These are phyloP conservation scores for Diarsia mendica DNA, from an alignment of 2,888 invertebrate species.

Conservation along the genomic window DNA sequence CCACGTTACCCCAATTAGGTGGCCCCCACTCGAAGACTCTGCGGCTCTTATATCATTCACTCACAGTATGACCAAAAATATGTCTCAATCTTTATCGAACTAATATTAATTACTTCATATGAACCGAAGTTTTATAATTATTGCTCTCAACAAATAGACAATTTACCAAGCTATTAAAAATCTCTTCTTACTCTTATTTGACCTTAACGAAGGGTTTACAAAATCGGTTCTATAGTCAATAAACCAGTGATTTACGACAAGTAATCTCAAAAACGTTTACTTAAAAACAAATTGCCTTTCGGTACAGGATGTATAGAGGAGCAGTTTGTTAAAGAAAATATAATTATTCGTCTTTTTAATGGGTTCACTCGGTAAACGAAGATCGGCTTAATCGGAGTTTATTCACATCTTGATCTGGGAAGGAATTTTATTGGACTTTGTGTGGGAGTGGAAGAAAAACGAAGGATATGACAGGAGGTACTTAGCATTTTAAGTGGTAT, in stretches of 20 bases:
- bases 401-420: constrained; percentile 20
- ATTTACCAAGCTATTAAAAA: constrained; percentile 62
- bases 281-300: constrained; percentile 68
- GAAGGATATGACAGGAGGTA: background rate
- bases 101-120: constrained; percentile 7
- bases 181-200: constrained; percentile 47
- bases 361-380: constrained; percentile 31
- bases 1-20: background rate
- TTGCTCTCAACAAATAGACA: constrained; percentile 51
- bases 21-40: background rate
- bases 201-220: constrained; percentile 68
- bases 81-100: background rate
- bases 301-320: constrained; percentile 52
- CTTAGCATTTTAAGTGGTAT: constrained; percentile 6
- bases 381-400: constrained; percentile 33
- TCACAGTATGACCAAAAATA: background rate
- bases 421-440: constrained; percentile 19
- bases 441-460: constrained; percentile 10
- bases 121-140: constrained; percentile 36
- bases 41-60: background rate
- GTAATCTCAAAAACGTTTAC: constrained; percentile 65
- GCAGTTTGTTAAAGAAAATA: constrained; percentile 48
- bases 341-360: constrained; percentile 52
- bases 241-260: constrained; percentile 75
- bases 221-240: constrained; percentile 71